These are phyloP conservation scores for Chloropsis hardwickii DNA, from an alignment of 2,113 vertebrate species.

Conservation along the genomic window DNA sequence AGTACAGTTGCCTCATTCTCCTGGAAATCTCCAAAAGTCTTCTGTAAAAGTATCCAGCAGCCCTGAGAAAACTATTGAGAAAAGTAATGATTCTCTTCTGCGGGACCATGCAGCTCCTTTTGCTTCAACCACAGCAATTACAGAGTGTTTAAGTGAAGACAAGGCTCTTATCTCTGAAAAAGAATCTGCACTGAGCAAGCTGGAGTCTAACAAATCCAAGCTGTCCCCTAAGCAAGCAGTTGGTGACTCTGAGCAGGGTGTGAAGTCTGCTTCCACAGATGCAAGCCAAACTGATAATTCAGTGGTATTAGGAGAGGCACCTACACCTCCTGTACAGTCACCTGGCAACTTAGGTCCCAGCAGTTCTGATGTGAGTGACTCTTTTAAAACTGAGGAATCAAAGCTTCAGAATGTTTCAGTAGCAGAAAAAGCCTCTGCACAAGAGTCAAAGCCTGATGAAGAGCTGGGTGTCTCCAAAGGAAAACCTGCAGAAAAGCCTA, in stretches of 20 bases:
- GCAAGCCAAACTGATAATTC: neutral
- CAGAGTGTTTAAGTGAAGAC: neutral
- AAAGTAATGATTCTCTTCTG: neutral
- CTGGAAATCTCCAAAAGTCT: neutral
- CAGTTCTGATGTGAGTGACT: constrained; percentile 49
- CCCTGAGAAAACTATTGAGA: neutral
- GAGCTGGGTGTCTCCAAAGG: neutral
- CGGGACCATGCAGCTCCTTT: neutral
- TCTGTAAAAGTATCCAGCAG: neutral
- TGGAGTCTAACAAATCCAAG: neutral
- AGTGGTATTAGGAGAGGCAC: neutral
- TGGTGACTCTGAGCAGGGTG: neutral
- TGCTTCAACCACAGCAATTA: neutral
- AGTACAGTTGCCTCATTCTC: constrained; percentile 1
- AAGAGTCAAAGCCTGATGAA: neutral
- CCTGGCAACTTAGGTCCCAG: constrained; percentile 66
- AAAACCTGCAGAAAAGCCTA: neutral
- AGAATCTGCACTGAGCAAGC: neutral
- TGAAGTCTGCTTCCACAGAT: neutral
- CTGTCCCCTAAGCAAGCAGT: neutral
- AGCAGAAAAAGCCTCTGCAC: neutral
- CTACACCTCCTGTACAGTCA: constrained; percentile 6
- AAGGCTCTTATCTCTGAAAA: neutral
- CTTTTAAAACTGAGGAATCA: constrained; percentile 59
- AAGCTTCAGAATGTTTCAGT: constrained; percentile 65